phyloP scores from a whole-genome alignment of 2,797 vertebrate species.

The Acanthiza pusilla region DNA sequence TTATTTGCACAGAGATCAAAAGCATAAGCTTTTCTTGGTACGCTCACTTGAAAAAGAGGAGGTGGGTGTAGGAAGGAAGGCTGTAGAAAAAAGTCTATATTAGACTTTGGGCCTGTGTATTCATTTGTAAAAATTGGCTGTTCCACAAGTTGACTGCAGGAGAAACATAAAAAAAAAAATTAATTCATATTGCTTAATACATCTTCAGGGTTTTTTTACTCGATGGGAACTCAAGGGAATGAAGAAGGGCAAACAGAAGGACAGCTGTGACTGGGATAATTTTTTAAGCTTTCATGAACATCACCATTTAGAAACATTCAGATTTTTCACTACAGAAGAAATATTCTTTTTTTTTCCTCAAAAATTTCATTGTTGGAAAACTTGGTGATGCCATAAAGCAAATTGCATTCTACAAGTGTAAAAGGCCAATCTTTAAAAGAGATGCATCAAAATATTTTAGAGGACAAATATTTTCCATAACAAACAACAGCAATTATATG shows the following conservation, averaged over 20 bases:
- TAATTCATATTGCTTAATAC: neutral
- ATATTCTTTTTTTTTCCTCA: neutral
- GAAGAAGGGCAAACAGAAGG: neutral
- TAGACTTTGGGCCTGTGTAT: neutral
- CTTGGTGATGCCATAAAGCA: neutral
- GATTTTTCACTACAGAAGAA: neutral
- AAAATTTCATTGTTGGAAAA: neutral
- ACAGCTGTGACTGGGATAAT: neutral
- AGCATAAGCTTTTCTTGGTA: constrained; percentile 45
- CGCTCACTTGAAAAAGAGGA: constrained; percentile 22
- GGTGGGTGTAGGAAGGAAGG: constrained; percentile 12
- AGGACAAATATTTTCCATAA: neutral
- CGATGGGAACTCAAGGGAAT: neutral
- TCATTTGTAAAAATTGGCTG: neutral
- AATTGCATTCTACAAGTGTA: neutral
- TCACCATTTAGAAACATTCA: neutral
- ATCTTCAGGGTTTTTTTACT: neutral
- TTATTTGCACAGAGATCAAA: constrained; percentile 68
- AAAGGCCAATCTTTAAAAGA: neutral
- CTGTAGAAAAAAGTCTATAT: neutral
- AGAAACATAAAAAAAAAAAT: neutral
- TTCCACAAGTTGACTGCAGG: neutral
- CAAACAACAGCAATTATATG: neutral
- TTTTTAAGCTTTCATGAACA: neutral
- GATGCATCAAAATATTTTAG: neutral